Evolutionary conservation across 2,888 invertebrate genomes (phyloP).

Genomic region (Geophilus truncorum): DNA sequence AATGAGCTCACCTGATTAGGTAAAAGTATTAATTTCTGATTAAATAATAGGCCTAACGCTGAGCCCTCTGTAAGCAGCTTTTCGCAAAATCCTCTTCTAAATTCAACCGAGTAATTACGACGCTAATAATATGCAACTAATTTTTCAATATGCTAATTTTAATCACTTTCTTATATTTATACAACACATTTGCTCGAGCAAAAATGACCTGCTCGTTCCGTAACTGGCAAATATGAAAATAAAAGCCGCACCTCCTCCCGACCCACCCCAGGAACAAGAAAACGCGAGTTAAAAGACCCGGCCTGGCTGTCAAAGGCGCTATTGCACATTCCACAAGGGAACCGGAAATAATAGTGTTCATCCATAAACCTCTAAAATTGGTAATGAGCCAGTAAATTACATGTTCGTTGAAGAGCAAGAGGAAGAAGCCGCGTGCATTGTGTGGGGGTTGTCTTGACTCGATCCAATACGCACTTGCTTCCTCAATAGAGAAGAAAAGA

Average conservation of each 20-base stretch:
- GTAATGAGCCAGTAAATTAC: conserved; percentile 12
- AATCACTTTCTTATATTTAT: neutral
- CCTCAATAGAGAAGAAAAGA: neutral
- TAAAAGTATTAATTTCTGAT: conserved; percentile 5
- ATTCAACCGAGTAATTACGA: neutral
- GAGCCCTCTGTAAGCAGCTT: neutral
- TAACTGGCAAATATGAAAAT: neutral
- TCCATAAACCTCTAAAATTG: conserved; percentile 16
- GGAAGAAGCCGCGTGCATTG: neutral
- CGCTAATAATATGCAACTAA: neutral
- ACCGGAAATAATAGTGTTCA: neutral
- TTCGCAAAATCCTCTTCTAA: neutral
- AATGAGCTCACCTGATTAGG: neutral
- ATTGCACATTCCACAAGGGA: neutral
- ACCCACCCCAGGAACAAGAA: too few species aligned
- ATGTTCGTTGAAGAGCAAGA: neutral
- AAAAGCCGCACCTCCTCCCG: too few species aligned
- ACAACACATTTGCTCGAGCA: neutral
- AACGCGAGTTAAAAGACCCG: neutral
- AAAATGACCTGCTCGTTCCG: neutral
- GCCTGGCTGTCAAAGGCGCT: neutral
- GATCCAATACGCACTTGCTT: neutral
- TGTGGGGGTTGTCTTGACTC: neutral
- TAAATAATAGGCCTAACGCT: neutral
- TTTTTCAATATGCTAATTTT: neutral